Percentiles rank a stretch among this genome's conserved stretches.
phyloP scores from a whole-genome alignment of 2,888 invertebrate species.

The Drosophila mettleri region DNA sequence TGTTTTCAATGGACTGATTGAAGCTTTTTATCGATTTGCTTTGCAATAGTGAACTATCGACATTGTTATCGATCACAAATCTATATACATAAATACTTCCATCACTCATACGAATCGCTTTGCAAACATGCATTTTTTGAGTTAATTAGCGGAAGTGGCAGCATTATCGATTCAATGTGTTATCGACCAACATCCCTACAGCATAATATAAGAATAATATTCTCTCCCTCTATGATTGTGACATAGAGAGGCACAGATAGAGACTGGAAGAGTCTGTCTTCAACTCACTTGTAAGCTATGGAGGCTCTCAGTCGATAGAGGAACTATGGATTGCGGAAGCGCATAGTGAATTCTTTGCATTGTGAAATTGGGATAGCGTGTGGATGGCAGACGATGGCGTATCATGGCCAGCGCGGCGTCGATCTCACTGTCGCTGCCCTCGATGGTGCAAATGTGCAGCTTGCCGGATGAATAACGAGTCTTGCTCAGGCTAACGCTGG shows the following conservation, averaged over 20 bases:
- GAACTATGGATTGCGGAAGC: conserved; percentile 84
- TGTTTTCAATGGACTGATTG: background rate
- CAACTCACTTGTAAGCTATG: conserved; percentile 85
- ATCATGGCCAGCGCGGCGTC: conserved; percentile 93
- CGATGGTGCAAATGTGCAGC: conserved; percentile 93
- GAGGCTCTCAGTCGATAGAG: conserved; percentile 83
- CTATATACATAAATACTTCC: background rate
- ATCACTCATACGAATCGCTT: background rate
- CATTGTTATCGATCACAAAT: background rate
- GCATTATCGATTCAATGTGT: conserved; percentile 2
- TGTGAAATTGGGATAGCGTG: conserved; percentile 92
- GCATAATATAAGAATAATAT: background rate
- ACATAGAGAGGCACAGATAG: conserved; percentile 10
- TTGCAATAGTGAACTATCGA: background rate
- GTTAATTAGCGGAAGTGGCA: background rate
- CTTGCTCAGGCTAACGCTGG: conserved; percentile 90
- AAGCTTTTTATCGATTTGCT: background rate
- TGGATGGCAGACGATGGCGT: conserved; percentile 92
- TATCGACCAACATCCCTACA: background rate
- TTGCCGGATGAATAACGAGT: conserved; percentile 89
- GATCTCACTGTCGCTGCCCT: conserved; percentile 92
- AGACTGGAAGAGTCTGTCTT: background rate
- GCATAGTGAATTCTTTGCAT: conserved; percentile 86
- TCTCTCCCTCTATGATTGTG: background rate
- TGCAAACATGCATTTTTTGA: background rate